Evolutionary conservation across 2,888 invertebrate species (phyloP).

Genomic region (Drosophila sordidula): DNA sequence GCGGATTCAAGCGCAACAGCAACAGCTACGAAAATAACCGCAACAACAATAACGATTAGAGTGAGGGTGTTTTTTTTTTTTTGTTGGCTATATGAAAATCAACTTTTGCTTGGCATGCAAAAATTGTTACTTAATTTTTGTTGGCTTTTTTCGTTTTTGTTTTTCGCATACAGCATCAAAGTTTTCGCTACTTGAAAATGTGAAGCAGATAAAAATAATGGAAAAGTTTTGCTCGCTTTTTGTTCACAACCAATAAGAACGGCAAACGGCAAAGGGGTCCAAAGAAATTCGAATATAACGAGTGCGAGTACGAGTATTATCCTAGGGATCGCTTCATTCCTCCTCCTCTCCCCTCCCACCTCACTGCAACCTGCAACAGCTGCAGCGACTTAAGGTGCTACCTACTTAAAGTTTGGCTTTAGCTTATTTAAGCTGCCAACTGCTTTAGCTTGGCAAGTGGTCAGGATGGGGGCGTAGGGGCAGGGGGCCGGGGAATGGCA

Average conservation of each 20-base stretch:
- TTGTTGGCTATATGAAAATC: constrained; percentile 68
- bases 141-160: constrained; percentile 42
- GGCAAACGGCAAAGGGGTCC: neutral
- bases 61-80: constrained; percentile 1
- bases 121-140: constrained; percentile 79
- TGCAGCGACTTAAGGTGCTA: constrained; percentile 69
- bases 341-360: no score
- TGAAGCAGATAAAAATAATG: constrained; percentile 81
- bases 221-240: constrained; percentile 69
- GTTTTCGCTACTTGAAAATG: constrained; percentile 76
- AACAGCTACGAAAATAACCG: constrained; percentile 19
- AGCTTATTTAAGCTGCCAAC: constrained; percentile 45
- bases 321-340: constrained; percentile 13
- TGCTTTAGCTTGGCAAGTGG: constrained; percentile 28
- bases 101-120: constrained; percentile 74
- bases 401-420: constrained; percentile 70
- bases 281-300: constrained; percentile 41
- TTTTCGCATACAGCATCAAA: constrained; percentile 73
- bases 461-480: neutral
- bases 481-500: neutral
- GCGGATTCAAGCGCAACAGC: constrained; percentile 27
- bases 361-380: constrained; percentile 51
- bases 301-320: constrained; percentile 42
- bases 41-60: constrained; percentile 66
- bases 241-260: constrained; percentile 34